Evolutionary conservation across 2,888 invertebrate genomes (phyloP), one percentile per base, ranked within the genome.

Genomic region (Tupiocoris notatus): DNA sequence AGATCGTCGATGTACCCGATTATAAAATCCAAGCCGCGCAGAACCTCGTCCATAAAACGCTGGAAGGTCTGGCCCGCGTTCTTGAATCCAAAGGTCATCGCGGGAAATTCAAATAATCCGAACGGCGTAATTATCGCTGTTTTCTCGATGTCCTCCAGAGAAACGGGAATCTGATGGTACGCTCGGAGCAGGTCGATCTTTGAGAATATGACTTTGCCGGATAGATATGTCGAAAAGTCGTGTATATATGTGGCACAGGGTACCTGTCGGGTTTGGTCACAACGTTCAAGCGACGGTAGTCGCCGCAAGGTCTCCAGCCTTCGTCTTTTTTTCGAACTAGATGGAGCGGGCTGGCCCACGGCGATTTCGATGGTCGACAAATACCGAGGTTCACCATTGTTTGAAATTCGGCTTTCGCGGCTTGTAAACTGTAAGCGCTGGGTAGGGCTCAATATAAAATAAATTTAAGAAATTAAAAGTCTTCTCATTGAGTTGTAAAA

Each of bases 261-360:
- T 83, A 84, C 1, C 81, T 66, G 78, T 84, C 83, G 0, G 83
- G 82, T 0, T 81, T 73, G 0, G 83, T 84, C 0, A 67, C 67
- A 0, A 79, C 73, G 76, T 84, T 85, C 0, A 84, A 78, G 0
- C 24, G 12, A 0, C 84, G 75, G 76, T 84, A 85, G 78, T 81
- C 83, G 1, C 84, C 84, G 71, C 84, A 83, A 0, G 82, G 81
- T 61, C 83, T 63, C 82, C 82, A 84, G 17, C 39, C 64, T 16
- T 79, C 80, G 16, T 78, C 65, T 62, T 79, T 73, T 66, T 83
- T 82, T 12, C 79, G 79, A 2, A 80, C 81, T 66, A 82, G 24
- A 73, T 81, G 81, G 1, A 82, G 79, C 18, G 81, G 81, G 16
- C 75, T 81, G 77, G 83, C 79, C 83, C 83, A 84, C 17, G 81